phyloP scores from a whole-genome alignment of 2,797 vertebrate species.

The Dendrocincla tyrannina region DNA sequence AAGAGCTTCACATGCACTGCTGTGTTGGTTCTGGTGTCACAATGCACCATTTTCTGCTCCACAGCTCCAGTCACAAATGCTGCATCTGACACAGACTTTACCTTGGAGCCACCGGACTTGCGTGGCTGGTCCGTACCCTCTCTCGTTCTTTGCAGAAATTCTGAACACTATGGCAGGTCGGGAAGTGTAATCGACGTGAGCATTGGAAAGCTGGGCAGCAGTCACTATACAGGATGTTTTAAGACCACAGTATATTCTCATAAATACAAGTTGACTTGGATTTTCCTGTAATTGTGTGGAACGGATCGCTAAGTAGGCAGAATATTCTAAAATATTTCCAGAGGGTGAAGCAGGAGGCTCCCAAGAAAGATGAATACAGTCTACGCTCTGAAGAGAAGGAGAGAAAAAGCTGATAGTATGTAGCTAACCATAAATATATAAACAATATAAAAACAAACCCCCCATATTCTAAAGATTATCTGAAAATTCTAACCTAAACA shows the following conservation, averaged over 20 bases:
- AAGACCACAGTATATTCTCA: slow-evolving; percentile 95
- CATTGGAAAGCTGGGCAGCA: slow-evolving; percentile 87
- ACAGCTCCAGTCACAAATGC: neutral
- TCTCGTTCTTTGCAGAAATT: slow-evolving; percentile 97
- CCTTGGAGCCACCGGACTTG: slow-evolving; percentile 99
- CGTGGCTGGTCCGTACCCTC: slow-evolving; percentile 95
- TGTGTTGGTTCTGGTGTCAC: neutral
- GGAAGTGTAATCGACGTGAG: slow-evolving; percentile 91
- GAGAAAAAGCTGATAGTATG: neutral
- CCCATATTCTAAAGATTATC: neutral
- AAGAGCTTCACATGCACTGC: neutral
- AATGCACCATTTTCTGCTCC: neutral
- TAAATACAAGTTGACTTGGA: slow-evolving; percentile 89
- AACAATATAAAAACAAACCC: fast-evolving
- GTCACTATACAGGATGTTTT: slow-evolving; percentile 90
- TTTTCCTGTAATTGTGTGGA: slow-evolving; percentile 81
- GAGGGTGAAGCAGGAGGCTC: slow-evolving; percentile 91
- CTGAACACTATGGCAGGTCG: slow-evolving; percentile 94
- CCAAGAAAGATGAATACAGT: slow-evolving; percentile 96
- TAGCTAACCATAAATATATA: neutral
- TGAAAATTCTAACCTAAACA: neutral
- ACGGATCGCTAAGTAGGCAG: slow-evolving; percentile 94
- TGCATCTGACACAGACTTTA: slow-evolving; percentile 42
- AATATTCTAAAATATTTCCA: slow-evolving; percentile 95
- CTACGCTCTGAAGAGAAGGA: slow-evolving; percentile 79